These are phyloP conservation scores for Phaethornis superciliosus DNA, from an alignment of 2,113 vertebrate species.

Conservation along the genomic window DNA sequence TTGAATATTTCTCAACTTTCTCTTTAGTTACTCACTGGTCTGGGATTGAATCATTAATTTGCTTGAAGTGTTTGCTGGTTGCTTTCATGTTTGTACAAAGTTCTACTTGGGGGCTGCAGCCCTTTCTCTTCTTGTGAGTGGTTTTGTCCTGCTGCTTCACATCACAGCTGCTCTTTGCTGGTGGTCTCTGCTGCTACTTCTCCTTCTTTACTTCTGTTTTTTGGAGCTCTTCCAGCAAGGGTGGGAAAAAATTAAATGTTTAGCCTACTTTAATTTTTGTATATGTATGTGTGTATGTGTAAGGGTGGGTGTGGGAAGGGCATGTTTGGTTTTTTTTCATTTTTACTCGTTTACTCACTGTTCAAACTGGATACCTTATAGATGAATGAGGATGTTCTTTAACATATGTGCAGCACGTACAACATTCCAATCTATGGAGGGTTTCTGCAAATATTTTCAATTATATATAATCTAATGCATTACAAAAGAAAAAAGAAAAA, in stretches of 20 bases:
- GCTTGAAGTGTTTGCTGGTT: background rate
- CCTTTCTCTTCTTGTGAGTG: background rate
- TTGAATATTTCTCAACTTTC: background rate
- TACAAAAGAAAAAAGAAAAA: background rate
- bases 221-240: background rate
- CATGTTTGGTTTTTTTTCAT: background rate
- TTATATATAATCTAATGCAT: background rate
- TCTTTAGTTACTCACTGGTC: background rate
- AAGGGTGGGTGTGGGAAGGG: fast-evolving
- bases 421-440: background rate
- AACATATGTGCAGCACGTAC: background rate
- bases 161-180: constrained; percentile 49
- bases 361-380: background rate
- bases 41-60: background rate
- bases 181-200: constrained; percentile 24
- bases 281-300: background rate
- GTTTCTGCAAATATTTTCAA: background rate
- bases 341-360: background rate
- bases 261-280: background rate
- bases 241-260: background rate
- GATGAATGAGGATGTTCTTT: background rate
- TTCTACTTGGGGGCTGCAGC: background rate
- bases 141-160: constrained; percentile 45
- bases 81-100: constrained; percentile 17
- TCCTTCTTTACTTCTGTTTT: background rate